A percentile compares a stretch with the other conserved stretches of the same genome.
These are phyloP conservation scores for Panurus biarmicus DNA, from an alignment of 2,113 vertebrate species.

Conservation along the genomic window DNA sequence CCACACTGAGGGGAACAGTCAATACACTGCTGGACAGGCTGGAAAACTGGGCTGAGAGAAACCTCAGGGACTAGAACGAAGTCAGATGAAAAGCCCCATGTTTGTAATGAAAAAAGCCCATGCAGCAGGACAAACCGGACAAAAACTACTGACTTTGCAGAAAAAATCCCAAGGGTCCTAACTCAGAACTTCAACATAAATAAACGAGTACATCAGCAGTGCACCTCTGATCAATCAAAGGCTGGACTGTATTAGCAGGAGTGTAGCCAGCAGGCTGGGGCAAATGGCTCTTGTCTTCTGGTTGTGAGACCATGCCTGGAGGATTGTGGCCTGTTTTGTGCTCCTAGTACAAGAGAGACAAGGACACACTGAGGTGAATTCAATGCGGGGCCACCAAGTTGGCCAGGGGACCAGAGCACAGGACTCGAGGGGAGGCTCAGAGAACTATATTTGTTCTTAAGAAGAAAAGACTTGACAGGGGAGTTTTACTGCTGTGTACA, in stretches of 20 bases:
- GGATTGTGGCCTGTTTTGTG: background rate
- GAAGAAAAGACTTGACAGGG: background rate
- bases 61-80: background rate
- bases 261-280: background rate
- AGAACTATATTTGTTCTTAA: background rate
- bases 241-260: background rate
- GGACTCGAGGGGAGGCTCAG: background rate
- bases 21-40: background rate
- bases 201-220: background rate
- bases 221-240: background rate
- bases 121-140: background rate
- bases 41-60: background rate
- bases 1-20: background rate
- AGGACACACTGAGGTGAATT: background rate
- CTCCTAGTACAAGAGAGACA: background rate
- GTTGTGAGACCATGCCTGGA: background rate
- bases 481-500: fast-evolving
- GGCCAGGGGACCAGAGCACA: background rate
- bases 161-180: background rate
- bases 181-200: background rate
- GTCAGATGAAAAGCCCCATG: background rate
- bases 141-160: background rate
- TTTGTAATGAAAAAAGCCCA: background rate
- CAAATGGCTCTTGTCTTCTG: background rate
- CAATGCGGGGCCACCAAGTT: background rate